These are phyloP conservation scores for Eublepharis macularius DNA, from an alignment of 2,113 vertebrate genomes.

Conservation along the genomic window DNA sequence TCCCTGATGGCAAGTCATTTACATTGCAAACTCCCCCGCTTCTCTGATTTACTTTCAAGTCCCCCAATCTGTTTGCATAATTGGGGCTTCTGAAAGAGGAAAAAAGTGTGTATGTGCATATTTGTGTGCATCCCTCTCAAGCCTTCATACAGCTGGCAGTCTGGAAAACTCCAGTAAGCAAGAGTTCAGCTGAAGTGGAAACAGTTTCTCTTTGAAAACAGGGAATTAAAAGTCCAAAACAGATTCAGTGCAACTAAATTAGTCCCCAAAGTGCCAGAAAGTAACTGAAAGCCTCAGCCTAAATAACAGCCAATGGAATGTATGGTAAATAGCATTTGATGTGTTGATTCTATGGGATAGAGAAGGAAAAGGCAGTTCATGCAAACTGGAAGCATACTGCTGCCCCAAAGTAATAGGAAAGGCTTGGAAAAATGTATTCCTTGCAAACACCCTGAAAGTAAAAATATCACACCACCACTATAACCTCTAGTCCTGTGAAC, in stretches of 20 bases:
- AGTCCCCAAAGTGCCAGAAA: conserved; percentile 64
- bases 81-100: conserved; percentile 27
- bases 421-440: not conserved
- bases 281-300: conserved; percentile 65
- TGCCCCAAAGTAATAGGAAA: not conserved
- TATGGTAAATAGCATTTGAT: conserved; percentile 62
- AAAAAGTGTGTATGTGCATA: not conserved
- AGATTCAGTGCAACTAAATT: conserved; percentile 65
- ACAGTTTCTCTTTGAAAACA: conserved; percentile 62
- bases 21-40: conserved; percentile 51
- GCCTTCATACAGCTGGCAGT: conserved; percentile 61
- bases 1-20: conserved; percentile 49
- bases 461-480: not conserved
- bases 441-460: not conserved
- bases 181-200: conserved; percentile 67
- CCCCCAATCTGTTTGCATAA: conserved; percentile 39
- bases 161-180: conserved; percentile 48
- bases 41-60: conserved; percentile 57
- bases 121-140: conserved; percentile 24
- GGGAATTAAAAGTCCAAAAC: conserved; percentile 58
- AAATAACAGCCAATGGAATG: conserved; percentile 63
- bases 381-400: not conserved
- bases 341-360: conserved; percentile 14
- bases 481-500: not conserved
- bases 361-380: not conserved